These are phyloP conservation scores for Anguilla pacifica DNA, from an alignment of 2,797 vertebrate genomes.

Conservation along the genomic window DNA sequence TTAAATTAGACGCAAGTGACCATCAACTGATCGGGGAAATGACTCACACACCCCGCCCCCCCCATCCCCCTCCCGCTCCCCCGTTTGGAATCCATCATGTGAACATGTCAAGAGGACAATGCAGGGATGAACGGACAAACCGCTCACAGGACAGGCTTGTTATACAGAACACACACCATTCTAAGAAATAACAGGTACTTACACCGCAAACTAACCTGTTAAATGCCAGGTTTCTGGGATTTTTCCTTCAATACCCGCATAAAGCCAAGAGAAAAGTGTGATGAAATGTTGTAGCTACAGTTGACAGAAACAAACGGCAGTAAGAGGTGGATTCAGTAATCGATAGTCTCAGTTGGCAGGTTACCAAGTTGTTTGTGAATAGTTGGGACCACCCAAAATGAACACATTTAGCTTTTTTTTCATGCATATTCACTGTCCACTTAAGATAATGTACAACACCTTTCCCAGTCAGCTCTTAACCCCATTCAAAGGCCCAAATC, in stretches of 20 bases:
- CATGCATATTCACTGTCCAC: constrained; percentile 10
- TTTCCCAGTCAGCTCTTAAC: neutral
- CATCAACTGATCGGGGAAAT: neutral
- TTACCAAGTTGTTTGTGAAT: neutral
- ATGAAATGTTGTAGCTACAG: constrained; percentile 89
- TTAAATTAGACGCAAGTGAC: neutral
- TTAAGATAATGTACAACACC: neutral
- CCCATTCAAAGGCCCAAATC: neutral
- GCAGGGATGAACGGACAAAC: neutral
- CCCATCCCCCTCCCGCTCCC: too few relatives aligned
- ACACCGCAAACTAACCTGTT: constrained; percentile 96
- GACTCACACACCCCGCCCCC: neutral
- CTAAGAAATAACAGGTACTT: constrained; percentile 88
- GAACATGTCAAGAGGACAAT: constrained; percentile 15
- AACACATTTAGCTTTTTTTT: neutral
- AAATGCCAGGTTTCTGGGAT: constrained; percentile 86
- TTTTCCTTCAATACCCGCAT: constrained; percentile 86
- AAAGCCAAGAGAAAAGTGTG: constrained; percentile 78
- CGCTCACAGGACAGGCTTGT: constrained; percentile 21
- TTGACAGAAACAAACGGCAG: constrained; percentile 89
- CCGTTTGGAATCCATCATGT: constrained; percentile 4
- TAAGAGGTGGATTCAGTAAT: constrained; percentile 65
- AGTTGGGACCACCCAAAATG: constrained; percentile 9
- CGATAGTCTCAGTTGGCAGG: neutral
- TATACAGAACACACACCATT: constrained; percentile 46